A percentile compares a stretch with the other conserved stretches of the same genome.
Conservation (phyloP, 2,113 vertebrate species). For the Macrotis lagotis region DNA sequence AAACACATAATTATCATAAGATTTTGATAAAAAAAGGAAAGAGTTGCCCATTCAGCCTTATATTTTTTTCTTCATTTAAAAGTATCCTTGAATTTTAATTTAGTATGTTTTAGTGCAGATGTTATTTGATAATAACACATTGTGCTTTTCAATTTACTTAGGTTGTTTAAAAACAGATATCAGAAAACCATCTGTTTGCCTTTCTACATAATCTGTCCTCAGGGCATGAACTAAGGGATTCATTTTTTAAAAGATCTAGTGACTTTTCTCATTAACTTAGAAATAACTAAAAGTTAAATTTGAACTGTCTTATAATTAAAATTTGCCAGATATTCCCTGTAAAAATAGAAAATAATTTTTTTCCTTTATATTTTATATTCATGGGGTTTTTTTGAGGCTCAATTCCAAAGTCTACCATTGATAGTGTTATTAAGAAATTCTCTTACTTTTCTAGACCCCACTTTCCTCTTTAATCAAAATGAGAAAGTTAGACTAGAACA, state of each 20-base stretch:
- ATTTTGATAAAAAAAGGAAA: slow-evolving; percentile 36
- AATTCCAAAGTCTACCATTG: neutral
- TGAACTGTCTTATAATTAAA: neutral
- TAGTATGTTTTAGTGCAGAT: slow-evolving; percentile 59
- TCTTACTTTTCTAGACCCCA: neutral
- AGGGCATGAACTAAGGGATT: slow-evolving; percentile 62
- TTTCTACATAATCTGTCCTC: slow-evolving; percentile 68
- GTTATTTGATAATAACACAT: slow-evolving; percentile 73
- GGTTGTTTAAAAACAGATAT: slow-evolving; percentile 72
- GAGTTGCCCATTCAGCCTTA: neutral
- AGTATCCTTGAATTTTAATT: slow-evolving; percentile 61
- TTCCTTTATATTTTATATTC: slow-evolving; percentile 29
- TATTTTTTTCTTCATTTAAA: slow-evolving; percentile 16
- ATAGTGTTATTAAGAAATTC: neutral
- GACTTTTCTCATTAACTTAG: slow-evolving; percentile 57
- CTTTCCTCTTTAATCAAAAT: neutral
- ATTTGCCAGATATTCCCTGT: slow-evolving; percentile 5
- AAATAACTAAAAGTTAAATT: slow-evolving; percentile 18
- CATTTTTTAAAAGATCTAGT: slow-evolving; percentile 36
- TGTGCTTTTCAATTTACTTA: slow-evolving; percentile 71
- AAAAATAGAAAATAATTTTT: slow-evolving; percentile 50
- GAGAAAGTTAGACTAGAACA: neutral
- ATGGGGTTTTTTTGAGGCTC: neutral
- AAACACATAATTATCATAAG: neutral
- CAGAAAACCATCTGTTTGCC: slow-evolving; percentile 72